These are phyloP conservation scores for Actinia equina DNA, from an alignment of 64 coral and sea anemone species.

Conservation along the genomic window DNA sequence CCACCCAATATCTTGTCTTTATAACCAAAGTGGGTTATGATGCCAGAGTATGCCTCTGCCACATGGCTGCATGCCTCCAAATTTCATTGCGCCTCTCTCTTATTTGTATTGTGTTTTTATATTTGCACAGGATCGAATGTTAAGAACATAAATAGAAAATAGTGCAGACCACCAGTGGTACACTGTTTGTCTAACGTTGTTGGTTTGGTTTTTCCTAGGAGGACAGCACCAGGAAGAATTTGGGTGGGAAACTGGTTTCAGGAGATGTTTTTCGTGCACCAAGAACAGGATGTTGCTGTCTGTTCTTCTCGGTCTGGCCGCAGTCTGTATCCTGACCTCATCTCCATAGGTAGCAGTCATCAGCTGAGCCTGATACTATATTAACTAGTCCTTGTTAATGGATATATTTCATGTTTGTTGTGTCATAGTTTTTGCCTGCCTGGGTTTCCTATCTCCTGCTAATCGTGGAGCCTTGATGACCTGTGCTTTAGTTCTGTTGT, in stretches of 20 bases:
- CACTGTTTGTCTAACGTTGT: too few species aligned
- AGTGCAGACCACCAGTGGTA: too few species aligned
- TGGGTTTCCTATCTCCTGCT: conserved; percentile 96
- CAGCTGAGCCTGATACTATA: too few species aligned
- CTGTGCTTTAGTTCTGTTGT: conserved; percentile 86
- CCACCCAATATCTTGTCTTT: too few species aligned
- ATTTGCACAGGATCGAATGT: too few species aligned
- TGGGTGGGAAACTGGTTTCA: conserved; percentile 98
- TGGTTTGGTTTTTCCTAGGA: conserved; percentile 39
- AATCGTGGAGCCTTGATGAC: conserved; percentile 98
- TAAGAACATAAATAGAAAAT: too few species aligned
- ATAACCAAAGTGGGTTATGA: too few species aligned
- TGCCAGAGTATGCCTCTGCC: too few species aligned
- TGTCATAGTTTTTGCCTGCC: conserved; percentile 90
- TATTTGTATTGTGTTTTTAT: too few species aligned
- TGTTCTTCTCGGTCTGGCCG: conserved; percentile 78
- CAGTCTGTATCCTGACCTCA: conserved; percentile 82
- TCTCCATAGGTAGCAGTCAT: too few species aligned
- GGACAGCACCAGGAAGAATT: conserved; percentile 91
- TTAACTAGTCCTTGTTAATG: background rate
- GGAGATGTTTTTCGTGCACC: conserved; percentile 97
- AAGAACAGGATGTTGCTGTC: conserved; percentile 83
- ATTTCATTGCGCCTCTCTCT: too few species aligned
- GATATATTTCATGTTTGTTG: background rate
- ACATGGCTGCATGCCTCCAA: too few species aligned